phyloP scores from a whole-genome alignment of 2,113 vertebrate species.

The Leptocoma aspasia region DNA sequence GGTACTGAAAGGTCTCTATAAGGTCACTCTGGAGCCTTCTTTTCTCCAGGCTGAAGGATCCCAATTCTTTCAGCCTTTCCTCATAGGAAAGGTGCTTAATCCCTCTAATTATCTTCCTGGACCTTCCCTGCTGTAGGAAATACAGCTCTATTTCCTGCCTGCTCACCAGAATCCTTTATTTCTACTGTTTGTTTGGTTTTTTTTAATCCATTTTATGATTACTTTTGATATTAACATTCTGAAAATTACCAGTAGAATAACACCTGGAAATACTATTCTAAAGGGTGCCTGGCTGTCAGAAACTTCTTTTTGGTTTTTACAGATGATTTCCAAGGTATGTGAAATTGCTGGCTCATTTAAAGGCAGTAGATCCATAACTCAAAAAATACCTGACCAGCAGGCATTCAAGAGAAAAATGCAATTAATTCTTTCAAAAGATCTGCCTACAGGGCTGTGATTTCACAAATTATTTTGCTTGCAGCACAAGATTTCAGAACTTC shows the following conservation, averaged over 20 bases:
- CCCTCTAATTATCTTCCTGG: neutral
- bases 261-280: neutral
- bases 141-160: neutral
- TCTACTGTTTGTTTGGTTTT: neutral
- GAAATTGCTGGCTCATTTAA: neutral
- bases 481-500: neutral
- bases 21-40: neutral
- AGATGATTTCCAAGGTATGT: neutral
- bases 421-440: neutral
- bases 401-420: neutral
- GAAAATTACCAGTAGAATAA: neutral
- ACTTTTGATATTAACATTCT: neutral
- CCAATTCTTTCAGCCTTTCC: neutral
- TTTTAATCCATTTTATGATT: too few relatives aligned
- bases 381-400: neutral
- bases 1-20: neutral
- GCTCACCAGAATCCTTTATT: neutral
- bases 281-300: neutral
- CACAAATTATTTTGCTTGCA: neutral
- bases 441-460: neutral
- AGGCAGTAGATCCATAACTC: neutral
- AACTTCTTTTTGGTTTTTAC: neutral
- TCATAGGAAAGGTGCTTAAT: neutral
- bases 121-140: neutral
- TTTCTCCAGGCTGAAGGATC: neutral